Percentiles rank a stretch among this genome's conserved stretches.
These are phyloP conservation scores for Popillia japonica DNA, from an alignment of 1,140 invertebrate genomes.

Conservation along the genomic window DNA sequence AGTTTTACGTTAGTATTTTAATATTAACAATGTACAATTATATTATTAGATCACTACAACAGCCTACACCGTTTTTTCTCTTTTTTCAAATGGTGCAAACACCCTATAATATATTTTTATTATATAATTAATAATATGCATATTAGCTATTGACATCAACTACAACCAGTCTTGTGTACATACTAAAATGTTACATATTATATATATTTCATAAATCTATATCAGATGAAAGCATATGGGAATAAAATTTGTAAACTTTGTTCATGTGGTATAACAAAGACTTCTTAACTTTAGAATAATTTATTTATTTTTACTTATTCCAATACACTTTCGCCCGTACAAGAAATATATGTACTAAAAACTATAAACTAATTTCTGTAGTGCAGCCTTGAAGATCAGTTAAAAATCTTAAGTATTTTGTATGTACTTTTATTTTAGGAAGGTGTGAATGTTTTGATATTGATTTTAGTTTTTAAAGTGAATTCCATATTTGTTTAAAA, in stretches of 20 bases:
- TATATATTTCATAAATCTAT: conserved; percentile 31
- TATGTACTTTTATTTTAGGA: not conserved
- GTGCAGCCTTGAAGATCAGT: conserved; percentile 34
- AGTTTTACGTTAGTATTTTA: conserved; percentile 26
- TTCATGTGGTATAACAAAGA: not conserved
- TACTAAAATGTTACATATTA: conserved; percentile 31
- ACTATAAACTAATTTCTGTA: conserved; percentile 32
- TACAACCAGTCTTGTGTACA: conserved; percentile 34
- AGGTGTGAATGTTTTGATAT: conserved; percentile 25
- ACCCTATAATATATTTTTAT: conserved; percentile 33
- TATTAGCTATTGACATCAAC: conserved; percentile 34
- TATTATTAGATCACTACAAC: conserved; percentile 31
- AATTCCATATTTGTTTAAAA: not conserved
- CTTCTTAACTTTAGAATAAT: not conserved
- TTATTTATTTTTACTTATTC: not conserved
- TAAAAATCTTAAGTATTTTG: conserved; percentile 24
- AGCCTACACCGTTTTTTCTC: conserved; percentile 32
- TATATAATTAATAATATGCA: conserved; percentile 34
- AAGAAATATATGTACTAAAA: conserved; percentile 14
- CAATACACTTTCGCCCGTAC: not conserved
- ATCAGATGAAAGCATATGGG: not conserved
- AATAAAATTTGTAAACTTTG: conserved; percentile 5
- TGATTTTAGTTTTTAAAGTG: conserved; percentile 13
- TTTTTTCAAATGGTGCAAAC: conserved; percentile 35
- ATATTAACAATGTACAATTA: conserved; percentile 34